Conservation (phyloP, 2,888 invertebrate genomes). For the Pachymerium ferrugineum region DNA sequence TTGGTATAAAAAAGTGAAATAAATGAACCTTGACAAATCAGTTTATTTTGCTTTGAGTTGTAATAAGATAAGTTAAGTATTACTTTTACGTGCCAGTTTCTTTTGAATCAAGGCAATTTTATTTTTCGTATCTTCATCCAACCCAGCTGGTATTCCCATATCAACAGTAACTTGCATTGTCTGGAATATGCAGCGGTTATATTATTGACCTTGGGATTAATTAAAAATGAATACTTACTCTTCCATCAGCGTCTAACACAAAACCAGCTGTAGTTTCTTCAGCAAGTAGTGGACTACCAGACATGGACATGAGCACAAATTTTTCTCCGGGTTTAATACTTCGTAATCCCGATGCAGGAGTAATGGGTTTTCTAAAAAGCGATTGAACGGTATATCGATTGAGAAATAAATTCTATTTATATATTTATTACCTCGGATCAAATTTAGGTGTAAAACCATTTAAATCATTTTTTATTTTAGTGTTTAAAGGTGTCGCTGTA, state of each 20-base stretch:
- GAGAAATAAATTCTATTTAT: not conserved
- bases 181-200: too few species aligned
- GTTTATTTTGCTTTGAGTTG: too few species aligned
- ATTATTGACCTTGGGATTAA: too few species aligned
- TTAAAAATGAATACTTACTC: not conserved
- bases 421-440: not conserved
- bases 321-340: constrained; percentile 10
- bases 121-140: constrained; percentile 6
- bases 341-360: not conserved
- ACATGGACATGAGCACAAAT: constrained; percentile 23
- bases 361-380: constrained; percentile 10
- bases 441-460: not conserved
- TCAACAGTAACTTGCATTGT: not conserved
- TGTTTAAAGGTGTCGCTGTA: too few species aligned
- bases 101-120: not conserved
- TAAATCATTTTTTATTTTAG: not conserved
- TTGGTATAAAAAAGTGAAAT: too few species aligned
- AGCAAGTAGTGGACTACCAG: not conserved
- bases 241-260: not conserved
- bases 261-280: not conserved
- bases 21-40: too few species aligned
- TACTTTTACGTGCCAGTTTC: too few species aligned
- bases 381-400: not conserved
- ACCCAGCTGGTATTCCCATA: not conserved
- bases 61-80: too few species aligned